Conservation (phyloP, 2,888 invertebrate species). For the Uloborus plumipes region DNA sequence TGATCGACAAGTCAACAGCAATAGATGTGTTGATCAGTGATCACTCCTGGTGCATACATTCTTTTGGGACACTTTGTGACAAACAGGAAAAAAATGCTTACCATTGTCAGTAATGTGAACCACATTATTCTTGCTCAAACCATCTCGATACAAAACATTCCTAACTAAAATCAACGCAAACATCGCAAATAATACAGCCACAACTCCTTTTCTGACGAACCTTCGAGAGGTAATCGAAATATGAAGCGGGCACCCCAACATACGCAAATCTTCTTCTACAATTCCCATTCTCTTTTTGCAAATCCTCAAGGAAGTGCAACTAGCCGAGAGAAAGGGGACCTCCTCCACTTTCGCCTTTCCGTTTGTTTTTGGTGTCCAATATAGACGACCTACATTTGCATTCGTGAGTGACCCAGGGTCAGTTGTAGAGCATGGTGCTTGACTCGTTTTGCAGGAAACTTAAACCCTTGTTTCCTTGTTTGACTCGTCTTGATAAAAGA, state of each 20-base stretch:
- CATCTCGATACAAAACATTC: neutral
- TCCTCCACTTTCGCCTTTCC: conserved; percentile 1
- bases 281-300: neutral
- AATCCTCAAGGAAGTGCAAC: neutral
- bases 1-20: too few relatives aligned
- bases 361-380: conserved; percentile 7
- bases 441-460: too few relatives aligned
- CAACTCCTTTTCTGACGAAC: neutral
- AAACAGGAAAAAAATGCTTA: conserved; percentile 1
- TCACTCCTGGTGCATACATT: too few relatives aligned
- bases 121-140: conserved; percentile 15
- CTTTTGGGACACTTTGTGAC: too few relatives aligned
- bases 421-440: neutral
- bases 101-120: conserved; percentile 5
- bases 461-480: too few relatives aligned
- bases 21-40: too few relatives aligned
- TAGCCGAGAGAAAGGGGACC: neutral
- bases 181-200: too few relatives aligned
- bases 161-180: neutral
- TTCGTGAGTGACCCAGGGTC: conserved; percentile 45
- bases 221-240: neutral
- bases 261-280: neutral
- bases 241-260: neutral
- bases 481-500: too few relatives aligned
- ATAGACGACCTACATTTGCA: conserved; percentile 28